These are phyloP conservation scores for Drosophila grimshawi DNA, from an alignment of 1,140 invertebrate species.

Conservation along the genomic window DNA sequence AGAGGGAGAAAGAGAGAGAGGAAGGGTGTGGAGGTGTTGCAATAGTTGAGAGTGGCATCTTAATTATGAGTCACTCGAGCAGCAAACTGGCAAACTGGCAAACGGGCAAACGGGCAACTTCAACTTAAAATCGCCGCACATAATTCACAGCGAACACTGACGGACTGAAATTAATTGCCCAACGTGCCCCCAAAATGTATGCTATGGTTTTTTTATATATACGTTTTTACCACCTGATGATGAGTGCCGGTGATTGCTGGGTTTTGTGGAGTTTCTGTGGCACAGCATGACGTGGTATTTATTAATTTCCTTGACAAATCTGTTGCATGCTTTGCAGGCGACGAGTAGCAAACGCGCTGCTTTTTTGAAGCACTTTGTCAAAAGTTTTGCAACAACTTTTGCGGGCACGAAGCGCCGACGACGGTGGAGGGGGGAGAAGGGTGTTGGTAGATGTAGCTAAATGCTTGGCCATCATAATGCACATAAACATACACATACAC, in stretches of 20 bases:
- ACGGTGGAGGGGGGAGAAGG: constrained; percentile 8
- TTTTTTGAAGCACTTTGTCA: constrained; percentile 71
- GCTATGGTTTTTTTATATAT: constrained; percentile 29
- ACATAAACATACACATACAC: constrained; percentile 34
- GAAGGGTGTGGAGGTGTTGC: neutral
- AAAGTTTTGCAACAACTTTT: constrained; percentile 77
- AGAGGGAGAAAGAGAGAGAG: neutral
- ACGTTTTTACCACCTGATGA: neutral
- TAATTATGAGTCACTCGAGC: constrained; percentile 44
- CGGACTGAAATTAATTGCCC: constrained; percentile 45
- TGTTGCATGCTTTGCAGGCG: constrained; percentile 67
- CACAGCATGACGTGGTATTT: constrained; percentile 78
- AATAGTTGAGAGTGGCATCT: constrained; percentile 30
- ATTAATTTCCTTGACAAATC: constrained; percentile 83
- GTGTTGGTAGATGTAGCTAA: constrained; percentile 56
- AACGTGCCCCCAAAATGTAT: constrained; percentile 41
- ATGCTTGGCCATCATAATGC: constrained; percentile 41
- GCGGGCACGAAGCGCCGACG: constrained; percentile 12
- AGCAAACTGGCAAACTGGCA: constrained; percentile 5
- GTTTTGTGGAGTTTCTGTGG: neutral
- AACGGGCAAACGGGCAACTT: constrained; percentile 6
- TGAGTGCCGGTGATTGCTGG: too few relatives aligned
- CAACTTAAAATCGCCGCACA: constrained; percentile 20
- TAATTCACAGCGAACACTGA: constrained; percentile 15
- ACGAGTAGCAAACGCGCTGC: constrained; percentile 54